Evolutionary conservation across 2,797 vertebrate species (phyloP).

Genomic region (Sebastes ruberrimus): DNA sequence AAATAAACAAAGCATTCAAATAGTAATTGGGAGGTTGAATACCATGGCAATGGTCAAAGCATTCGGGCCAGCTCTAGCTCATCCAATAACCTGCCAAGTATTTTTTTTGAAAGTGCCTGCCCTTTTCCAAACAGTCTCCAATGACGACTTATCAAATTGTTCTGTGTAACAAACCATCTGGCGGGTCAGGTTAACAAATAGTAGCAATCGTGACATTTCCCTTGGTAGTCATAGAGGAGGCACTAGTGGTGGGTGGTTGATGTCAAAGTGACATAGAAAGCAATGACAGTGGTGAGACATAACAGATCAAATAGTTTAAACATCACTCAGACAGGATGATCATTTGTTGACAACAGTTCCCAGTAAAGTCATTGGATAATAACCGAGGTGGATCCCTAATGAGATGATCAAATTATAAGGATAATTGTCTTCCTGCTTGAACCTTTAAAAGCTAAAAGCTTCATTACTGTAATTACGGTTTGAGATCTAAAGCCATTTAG

Average conservation of each 20-base stretch:
- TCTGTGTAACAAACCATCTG: too few relatives aligned
- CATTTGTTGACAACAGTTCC: not conserved
- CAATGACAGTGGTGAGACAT: not conserved
- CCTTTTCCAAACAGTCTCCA: not conserved
- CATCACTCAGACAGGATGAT: not conserved
- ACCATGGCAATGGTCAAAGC: not conserved
- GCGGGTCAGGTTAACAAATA: not conserved
- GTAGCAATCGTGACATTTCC: not conserved
- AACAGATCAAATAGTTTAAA: not conserved
- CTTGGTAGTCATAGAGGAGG: not conserved
- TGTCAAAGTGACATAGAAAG: not conserved
- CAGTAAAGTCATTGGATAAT: not conserved
- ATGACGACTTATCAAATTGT: not conserved
- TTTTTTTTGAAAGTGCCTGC: not conserved
- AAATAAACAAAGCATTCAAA: not conserved
- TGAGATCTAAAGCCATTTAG: slow-evolving; percentile 20
- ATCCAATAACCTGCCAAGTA: not conserved
- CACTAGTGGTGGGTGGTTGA: not conserved
- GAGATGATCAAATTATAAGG: slow-evolving; percentile 1
- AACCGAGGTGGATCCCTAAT: slow-evolving; percentile 23
- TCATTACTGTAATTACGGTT: slow-evolving; percentile 25
- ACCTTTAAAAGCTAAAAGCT: slow-evolving; percentile 8
- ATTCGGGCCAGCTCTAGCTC: not conserved
- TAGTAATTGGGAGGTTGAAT: not conserved
- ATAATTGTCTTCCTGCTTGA: slow-evolving; percentile 29